phyloP scores from a whole-genome alignment of 2,797 vertebrate genomes.

The Propithecus deckenii region DNA sequence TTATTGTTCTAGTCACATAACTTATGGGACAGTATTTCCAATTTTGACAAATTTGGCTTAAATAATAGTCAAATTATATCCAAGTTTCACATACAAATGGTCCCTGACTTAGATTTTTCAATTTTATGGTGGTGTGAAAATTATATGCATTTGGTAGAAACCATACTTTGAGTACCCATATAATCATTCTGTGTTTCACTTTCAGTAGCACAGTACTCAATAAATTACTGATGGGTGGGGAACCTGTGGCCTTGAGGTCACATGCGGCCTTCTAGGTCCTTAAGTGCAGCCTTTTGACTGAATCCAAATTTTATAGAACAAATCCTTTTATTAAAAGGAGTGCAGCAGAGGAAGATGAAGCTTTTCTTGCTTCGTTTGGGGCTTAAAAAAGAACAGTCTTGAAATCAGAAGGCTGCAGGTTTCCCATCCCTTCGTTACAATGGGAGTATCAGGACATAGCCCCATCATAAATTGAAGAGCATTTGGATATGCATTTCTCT shows the following conservation, averaged over 20 bases:
- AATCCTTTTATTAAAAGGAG: too few species aligned
- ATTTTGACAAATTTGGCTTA: constrained; percentile 37
- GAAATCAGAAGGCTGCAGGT: too few species aligned
- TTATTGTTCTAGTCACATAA: constrained; percentile 23
- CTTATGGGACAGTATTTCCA: not conserved
- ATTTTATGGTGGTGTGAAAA: not conserved
- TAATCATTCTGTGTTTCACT: not conserved
- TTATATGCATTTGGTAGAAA: not conserved
- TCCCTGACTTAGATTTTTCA: not conserved
- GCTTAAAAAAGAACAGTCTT: too few species aligned
- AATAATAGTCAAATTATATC: not conserved
- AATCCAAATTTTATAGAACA: too few species aligned
- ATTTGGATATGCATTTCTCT: not conserved
- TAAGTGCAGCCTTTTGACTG: too few species aligned
- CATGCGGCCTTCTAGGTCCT: too few species aligned
- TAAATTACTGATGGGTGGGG: not conserved
- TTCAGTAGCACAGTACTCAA: not conserved
- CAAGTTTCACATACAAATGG: not conserved
- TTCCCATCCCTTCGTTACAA: not conserved
- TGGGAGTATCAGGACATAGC: not conserved
- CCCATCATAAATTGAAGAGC: not conserved
- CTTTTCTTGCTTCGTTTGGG: too few species aligned
- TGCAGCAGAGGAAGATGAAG: too few species aligned
- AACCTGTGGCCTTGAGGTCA: too few species aligned
- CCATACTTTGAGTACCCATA: not conserved